phyloP scores from a whole-genome alignment of 2,888 invertebrate species.

The Cerastoderma edule region DNA sequence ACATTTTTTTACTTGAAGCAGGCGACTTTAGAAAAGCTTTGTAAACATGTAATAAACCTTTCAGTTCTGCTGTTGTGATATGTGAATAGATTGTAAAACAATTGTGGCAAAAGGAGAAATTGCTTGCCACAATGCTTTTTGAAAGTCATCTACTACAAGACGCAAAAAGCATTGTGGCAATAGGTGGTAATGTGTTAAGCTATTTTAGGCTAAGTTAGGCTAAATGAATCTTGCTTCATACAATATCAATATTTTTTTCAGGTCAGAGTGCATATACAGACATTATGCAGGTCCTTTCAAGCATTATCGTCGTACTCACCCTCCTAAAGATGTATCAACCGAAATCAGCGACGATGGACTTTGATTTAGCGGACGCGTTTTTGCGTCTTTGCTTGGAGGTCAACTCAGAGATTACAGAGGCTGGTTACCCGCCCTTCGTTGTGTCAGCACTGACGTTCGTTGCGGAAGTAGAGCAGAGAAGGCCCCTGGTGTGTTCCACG shows the following conservation, averaged over 20 bases:
- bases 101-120: slow-evolving; percentile 1
- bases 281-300: slow-evolving; percentile 55
- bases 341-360: slow-evolving; percentile 36
- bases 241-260: no score
- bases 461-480: slow-evolving; percentile 25
- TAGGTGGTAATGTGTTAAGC: no score
- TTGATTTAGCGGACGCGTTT: no score
- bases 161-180: no score
- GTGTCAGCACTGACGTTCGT: slow-evolving; percentile 44
- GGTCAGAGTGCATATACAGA: slow-evolving; percentile 56
- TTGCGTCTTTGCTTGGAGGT: no score
- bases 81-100: no score
- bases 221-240: no score
- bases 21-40: no score
- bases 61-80: no score
- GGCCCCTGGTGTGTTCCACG: slow-evolving; percentile 57
- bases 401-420: neutral
- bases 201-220: no score
- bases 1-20: no score
- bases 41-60: no score
- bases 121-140: neutral
- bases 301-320: slow-evolving; percentile 53
- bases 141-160: neutral
- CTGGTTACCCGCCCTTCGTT: neutral
- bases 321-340: slow-evolving; percentile 49